Evolutionary conservation across 2,888 invertebrate genomes (phyloP), one percentile per base, ranked within the genome.

Genomic region (Baronia brevicornis): DNA sequence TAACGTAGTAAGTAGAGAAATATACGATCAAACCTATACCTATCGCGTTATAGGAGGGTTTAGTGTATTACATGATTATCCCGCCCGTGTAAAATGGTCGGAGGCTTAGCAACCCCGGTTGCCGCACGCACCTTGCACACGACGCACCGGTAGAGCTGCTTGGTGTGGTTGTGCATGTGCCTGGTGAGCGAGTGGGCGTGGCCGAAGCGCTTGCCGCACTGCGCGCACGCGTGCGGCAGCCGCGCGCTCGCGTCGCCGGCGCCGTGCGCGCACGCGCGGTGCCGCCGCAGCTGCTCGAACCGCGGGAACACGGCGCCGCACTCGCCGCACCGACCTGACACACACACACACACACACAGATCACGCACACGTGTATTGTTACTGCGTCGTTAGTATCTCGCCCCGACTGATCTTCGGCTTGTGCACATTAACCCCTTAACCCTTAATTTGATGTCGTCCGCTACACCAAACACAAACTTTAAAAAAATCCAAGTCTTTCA

Each of bases 131-230:
- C 75, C 74, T 82, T 84, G 54, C 84, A 84, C 0, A 84, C 84
- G 46, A 84, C 84, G 41, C 84, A 84, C 15, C 80, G 47, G 64
- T 79, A 84, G 1, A 84, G 69, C 48, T 82, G 79, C 48, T 74
- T 74, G 33, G 80, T 72, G 60, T 84, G 84, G 60, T 84, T 84
- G 56, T 79, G 79, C 60, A 77, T 61, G 54, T 84, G 84, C 1
- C 82, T 39, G 0, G 82, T 75, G 44, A 84, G 72, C 15, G 75
- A 72, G 62, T 75, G 74, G 50, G 72, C 70, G 59, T 73, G 77
- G 2, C 60, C 55, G 70, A 77, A 79, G 21, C 78, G 59, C 66
- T 77, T 77, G 34, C 79, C 77, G 71, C 80, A 82, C 62, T 72
- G 70, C 30, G 60, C 39, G 65, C 82, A 82, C 11, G 75, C 72